phyloP scores from a whole-genome alignment of 2,113 vertebrate species.

The Chamaetylas fuelleborni region DNA sequence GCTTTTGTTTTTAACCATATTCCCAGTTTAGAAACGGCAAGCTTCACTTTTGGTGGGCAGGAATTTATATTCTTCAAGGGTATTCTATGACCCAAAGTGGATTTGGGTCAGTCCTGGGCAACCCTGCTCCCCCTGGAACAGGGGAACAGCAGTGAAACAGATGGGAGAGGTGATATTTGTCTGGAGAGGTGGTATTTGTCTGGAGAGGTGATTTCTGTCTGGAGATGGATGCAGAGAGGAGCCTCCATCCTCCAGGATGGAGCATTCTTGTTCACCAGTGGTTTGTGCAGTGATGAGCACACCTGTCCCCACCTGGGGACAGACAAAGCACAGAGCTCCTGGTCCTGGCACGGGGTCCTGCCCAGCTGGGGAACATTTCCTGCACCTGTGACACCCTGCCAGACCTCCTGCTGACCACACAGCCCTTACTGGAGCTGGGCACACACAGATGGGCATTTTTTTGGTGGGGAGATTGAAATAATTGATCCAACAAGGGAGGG shows the following conservation, averaged over 20 bases:
- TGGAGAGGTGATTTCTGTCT: background rate
- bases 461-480: background rate
- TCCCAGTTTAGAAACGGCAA: background rate
- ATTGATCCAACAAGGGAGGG: rapidly evolving
- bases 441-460: background rate
- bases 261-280: background rate
- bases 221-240: background rate
- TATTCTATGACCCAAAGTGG: background rate
- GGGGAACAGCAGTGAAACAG: rapidly evolving
- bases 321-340: background rate
- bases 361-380: background rate
- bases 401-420: background rate
- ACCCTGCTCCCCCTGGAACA: background rate
- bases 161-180: background rate
- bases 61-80: background rate
- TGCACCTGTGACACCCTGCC: rapidly evolving
- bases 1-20: background rate
- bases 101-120: background rate
- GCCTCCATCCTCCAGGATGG: background rate
- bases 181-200: background rate
- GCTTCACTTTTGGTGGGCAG: background rate
- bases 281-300: background rate
- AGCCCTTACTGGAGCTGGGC: background rate
- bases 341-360: background rate
- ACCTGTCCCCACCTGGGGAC: background rate